phyloP scores from a whole-genome alignment of 2,797 vertebrate species.

The Cygnus olor region DNA sequence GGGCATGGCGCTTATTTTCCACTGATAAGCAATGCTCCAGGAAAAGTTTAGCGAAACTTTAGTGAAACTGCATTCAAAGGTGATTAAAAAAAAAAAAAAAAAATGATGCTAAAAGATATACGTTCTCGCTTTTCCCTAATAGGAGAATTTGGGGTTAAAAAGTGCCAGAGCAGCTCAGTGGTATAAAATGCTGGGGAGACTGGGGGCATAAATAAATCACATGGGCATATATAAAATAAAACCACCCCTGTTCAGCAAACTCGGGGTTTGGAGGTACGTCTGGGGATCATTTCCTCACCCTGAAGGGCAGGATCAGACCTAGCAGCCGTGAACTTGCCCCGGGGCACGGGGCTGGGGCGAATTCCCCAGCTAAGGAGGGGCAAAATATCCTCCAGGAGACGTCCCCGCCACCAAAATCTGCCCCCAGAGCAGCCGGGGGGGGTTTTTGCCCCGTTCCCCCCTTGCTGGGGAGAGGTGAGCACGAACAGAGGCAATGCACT shows the following conservation, averaged over 20 bases:
- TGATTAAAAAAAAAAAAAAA: not conserved
- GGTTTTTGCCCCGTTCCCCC: not conserved
- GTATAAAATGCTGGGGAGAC: not conserved
- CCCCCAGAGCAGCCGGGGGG: not conserved
- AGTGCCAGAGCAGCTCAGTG: not conserved
- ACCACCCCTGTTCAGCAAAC: not conserved
- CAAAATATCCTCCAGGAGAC: not conserved
- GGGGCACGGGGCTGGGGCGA: not conserved
- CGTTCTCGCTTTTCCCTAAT: not conserved
- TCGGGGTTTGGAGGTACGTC: not conserved
- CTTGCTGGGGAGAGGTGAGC: not conserved
- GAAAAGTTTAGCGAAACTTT: not conserved
- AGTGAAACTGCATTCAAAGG: not conserved
- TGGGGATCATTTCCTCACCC: not conserved
- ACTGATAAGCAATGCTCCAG: not conserved
- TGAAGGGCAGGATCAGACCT: not conserved
- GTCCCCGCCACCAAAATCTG: not conserved
- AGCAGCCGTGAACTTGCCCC: constrained; percentile 52
- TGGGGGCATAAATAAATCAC: not conserved
- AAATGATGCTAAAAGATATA: not conserved
- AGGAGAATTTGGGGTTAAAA: not conserved
- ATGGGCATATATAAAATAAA: not conserved
- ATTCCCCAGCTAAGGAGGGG: constrained; percentile 61
- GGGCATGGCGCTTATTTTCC: rapidly evolving
- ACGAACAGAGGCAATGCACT: not conserved